Evolutionary conservation across 92 coral and sea anemone species (phyloP), one percentile per base, ranked within the genome.

Genomic region (Phymanthus crucifer): DNA sequence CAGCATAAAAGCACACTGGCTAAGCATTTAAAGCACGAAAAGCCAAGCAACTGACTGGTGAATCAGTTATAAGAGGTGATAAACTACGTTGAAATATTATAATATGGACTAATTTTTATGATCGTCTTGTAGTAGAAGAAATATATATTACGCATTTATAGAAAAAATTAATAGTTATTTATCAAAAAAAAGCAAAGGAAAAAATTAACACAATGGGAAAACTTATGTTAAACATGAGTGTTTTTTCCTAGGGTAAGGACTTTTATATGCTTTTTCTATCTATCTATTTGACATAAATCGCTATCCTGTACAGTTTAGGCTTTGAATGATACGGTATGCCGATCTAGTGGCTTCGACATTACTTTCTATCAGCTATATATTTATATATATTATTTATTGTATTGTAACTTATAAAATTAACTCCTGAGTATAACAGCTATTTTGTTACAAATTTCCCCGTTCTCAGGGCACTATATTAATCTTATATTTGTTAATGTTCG

Each of bases 371-470:
- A 84, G 86, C 87, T 87, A 88, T 90, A 89, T 90, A 89, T 79
- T 85, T 85, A 90, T 89, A 92, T 92, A 84, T 87, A 92, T 92
- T 92, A 92, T 92, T 92, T 92, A 92, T 92, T 92, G 80, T 91
- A n/a, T n/a, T 91, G 86, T 92, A 92, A 92, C 97, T 92, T 92
- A 92, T 90, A 91, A 90, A 86, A 87, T 86, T 87, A 78, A 84
- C 92, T 84, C 64, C 75, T 72, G 48, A 43, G 48, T 43, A 92
- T 92, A 90, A 92, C 92, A 78, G 86, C 91, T 92, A 92, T 92
- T 92, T 92, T 92, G 97, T 92, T 92, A 92, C 89, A 89, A 88
- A 56, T 83, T 86, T 40, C 87, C 82, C 73, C 84, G 24, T 77
- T 17, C 71, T 77, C 71, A n/a, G 16, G 33, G 32, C 81, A 72